Evolutionary conservation across 2,888 invertebrate species (phyloP), one percentile per base, ranked within the genome.

Genomic region (Tenthredo distinguenda): DNA sequence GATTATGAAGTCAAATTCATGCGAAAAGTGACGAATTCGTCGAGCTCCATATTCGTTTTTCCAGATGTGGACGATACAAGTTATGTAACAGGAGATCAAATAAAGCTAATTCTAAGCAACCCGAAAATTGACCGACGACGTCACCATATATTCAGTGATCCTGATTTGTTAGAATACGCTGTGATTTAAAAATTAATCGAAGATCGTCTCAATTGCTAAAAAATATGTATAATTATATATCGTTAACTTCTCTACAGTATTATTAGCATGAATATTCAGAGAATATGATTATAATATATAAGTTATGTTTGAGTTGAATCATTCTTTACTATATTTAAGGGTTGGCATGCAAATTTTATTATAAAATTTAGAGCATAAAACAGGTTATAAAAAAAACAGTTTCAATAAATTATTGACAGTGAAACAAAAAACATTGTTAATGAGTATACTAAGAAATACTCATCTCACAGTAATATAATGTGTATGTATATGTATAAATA

Each of bases 111-210:
- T 74, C 47, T 40, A 10, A 74, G 21, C 21, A 26, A 74, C 21
- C 74, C 47, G 5, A 40, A 74, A 43, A 74, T 43, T 74, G 74
- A 74, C 74, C 74, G 74, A 74, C 21, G 74, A 40, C 40, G 74
- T 74, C 43, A 74, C 40, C 74, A 74, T 26, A 40, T 74, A 74
- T 74, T 74, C 74, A 74, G 74, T 74, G 74, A 47, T 21, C 40
- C 21, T 43, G 74, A 40, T 26, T 74, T 74, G 74, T 43, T 12
- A 21, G 43, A 43, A 40, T 74, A 43, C 74, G 43, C 74, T 74
- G 43, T 47, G 47, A 74, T 43, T 74, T 74, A 47, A 3, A 18
- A 50, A 0, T 15, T 50, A 50, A 50, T 50, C 50, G 50, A 0
- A 50, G 50, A 50, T 50, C 50, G 50, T 50, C 50, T 50, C 50